A percentile compares a stretch with the other conserved stretches of the same genome.
These are phyloP conservation scores for Phrynosoma platyrhinos DNA, from an alignment of 2,113 vertebrate genomes.

Conservation along the genomic window DNA sequence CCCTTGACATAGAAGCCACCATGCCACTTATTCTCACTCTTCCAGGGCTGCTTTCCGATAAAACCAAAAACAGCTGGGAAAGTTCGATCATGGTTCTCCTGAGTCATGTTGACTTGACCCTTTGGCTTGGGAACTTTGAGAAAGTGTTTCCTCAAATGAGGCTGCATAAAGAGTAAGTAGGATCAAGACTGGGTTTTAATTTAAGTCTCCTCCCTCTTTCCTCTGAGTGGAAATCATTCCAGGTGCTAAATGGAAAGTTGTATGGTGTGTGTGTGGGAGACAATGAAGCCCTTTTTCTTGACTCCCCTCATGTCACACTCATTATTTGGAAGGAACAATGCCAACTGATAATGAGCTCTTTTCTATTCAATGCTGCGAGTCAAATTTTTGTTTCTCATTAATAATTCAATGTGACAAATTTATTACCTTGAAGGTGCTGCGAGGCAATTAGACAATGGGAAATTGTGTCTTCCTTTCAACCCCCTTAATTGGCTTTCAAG, in stretches of 20 bases:
- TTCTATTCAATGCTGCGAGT: constrained; percentile 80
- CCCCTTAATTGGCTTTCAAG: constrained; percentile 82
- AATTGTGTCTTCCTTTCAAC: constrained; percentile 81
- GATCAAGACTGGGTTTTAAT: constrained; percentile 47
- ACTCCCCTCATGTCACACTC: constrained; percentile 53
- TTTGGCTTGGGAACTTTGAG: constrained; percentile 8
- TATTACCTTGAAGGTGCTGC: constrained; percentile 82
- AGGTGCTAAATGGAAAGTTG: constrained; percentile 32
- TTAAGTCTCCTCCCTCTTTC: background rate
- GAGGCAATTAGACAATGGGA: constrained; percentile 84
- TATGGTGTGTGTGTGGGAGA: constrained; percentile 10
- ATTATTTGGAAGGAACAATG: constrained; percentile 75
- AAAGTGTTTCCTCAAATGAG: constrained; percentile 31
- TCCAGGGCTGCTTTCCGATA: background rate
- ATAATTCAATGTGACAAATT: constrained; percentile 86
- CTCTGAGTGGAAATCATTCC: background rate
- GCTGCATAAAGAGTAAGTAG: constrained; percentile 51
- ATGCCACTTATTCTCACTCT: background rate
- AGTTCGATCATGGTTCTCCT: background rate
- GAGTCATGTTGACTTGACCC: background rate
- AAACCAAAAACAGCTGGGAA: background rate
- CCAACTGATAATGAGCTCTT: constrained; percentile 79
- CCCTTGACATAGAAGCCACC: background rate
- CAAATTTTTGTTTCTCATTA: constrained; percentile 84
- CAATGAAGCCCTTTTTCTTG: constrained; percentile 56